Evolutionary conservation across 2,113 vertebrate genomes (phyloP), one percentile per base, ranked within the genome.

Genomic region (Lepidiolamprologus cunningtoni): DNA sequence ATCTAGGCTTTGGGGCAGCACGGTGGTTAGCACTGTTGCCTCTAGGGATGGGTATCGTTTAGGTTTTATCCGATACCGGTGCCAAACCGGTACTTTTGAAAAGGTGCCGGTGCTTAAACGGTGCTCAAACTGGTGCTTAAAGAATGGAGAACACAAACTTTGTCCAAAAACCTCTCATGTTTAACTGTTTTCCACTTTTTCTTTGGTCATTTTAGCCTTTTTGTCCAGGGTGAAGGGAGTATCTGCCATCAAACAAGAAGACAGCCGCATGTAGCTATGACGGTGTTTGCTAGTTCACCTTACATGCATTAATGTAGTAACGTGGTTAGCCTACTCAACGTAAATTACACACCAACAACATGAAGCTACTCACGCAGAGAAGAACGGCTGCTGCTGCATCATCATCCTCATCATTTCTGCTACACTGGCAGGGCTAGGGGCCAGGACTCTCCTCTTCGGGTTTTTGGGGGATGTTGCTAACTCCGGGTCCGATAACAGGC

Each of bases 221-320:
- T 23, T 55, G 53, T 0, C 53, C 53, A 54, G 53, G n/a, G 5
- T 54, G n/a, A 4, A 23, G n/a, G n/a, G 53, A 54, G n/a, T 0
- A 23, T 1, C 53, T 23, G 53, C n/a, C n/a, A 54, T 54, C 53
- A 54, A 3, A 54, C 53, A 54, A 11, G 52, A 54, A 7, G 53
- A 54, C 53, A 54, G 53, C 10, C 0, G 2, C 52, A 7, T 54
- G 52, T 54, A 54, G 0, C 52, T 21, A 54, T 0, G n/a, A 11
- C 0, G 9, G 0, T 53, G n/a, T 53, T 53, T 21, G 52, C 52
- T 53, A 53, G 52, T 53, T 53, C 0, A 53, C 52, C 52, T 53
- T 53, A 53, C 19, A 4, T 53, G 52, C 50, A 53, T n/a, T 53
- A 53, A 10, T 10, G 5, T 53, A 53, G n/a, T 53, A 1, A 53